These are phyloP conservation scores for Oxygymnocypris stewartii DNA, from an alignment of 2,113 vertebrate species.

Conservation along the genomic window DNA sequence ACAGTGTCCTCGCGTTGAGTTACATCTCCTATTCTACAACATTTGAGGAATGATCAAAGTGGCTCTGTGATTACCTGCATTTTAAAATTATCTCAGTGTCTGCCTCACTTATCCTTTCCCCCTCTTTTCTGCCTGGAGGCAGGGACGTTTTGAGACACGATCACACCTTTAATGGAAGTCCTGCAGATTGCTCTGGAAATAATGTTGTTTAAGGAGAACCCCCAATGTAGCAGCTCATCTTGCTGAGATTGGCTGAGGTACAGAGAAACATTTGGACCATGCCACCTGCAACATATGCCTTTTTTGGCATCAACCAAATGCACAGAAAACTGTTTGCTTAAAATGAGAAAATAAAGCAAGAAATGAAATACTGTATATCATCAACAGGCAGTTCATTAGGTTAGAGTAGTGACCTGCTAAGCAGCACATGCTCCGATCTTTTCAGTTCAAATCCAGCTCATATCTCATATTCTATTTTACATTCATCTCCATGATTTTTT, in stretches of 20 bases:
- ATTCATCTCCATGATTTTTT: neutral
- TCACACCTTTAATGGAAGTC: neutral
- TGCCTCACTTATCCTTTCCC: neutral
- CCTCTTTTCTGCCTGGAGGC: neutral
- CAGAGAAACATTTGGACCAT: neutral
- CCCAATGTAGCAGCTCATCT: constrained; percentile 7
- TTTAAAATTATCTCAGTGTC: constrained; percentile 38
- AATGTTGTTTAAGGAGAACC: neutral
- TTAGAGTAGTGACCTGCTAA: neutral
- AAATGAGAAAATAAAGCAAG: constrained; percentile 39
- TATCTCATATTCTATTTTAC: neutral
- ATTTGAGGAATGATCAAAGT: constrained; percentile 45
- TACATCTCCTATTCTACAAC: constrained; percentile 29
- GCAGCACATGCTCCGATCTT: neutral
- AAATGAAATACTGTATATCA: neutral
- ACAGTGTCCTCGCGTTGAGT: constrained; percentile 17
- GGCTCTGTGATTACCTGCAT: constrained; percentile 41
- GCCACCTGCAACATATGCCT: constrained; percentile 33
- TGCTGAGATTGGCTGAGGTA: neutral
- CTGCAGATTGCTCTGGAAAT: neutral
- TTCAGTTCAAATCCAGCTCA: neutral
- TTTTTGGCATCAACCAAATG: constrained; percentile 33
- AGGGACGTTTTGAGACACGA: constrained; percentile 9
- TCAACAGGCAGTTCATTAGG: neutral
- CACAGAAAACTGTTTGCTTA: neutral